phyloP scores from a whole-genome alignment of 2,888 invertebrate species.

The Dasypogon diadema region DNA sequence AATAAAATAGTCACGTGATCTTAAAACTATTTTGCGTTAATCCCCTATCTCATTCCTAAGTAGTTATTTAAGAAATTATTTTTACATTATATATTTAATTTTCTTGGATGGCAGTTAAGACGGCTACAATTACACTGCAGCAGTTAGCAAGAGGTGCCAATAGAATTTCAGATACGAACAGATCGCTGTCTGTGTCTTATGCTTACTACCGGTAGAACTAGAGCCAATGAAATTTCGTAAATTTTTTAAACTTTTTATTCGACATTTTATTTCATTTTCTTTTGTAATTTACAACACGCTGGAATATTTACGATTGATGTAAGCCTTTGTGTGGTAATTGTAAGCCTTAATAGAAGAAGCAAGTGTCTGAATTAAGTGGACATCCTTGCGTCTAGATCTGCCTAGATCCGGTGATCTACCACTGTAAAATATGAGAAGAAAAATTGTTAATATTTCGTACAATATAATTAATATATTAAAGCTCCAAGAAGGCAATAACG shows the following conservation, averaged over 20 bases:
- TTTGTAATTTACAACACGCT: slow-evolving; percentile 64
- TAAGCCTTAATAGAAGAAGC: slow-evolving; percentile 78
- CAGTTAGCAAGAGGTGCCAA: background rate
- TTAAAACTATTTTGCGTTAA: slow-evolving; percentile 28
- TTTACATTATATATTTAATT: slow-evolving; percentile 39
- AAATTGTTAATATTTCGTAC: background rate
- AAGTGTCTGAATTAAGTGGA: slow-evolving; percentile 73
- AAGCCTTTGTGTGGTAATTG: slow-evolving; percentile 80
- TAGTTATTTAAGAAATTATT: slow-evolving; percentile 31
- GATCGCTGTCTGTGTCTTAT: background rate
- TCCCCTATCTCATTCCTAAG: slow-evolving; percentile 21
- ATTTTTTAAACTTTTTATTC: slow-evolving; percentile 16
- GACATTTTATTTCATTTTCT: slow-evolving; percentile 6
- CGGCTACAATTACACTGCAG: slow-evolving; percentile 2
- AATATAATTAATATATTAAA: no score
- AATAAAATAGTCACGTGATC: slow-evolving; percentile 1
- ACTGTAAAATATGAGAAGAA: slow-evolving; percentile 58
- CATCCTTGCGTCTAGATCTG: slow-evolving; percentile 68
- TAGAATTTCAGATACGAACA: background rate
- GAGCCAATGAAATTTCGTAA: slow-evolving; percentile 17
- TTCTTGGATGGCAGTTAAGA: slow-evolving; percentile 26
- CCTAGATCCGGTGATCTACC: slow-evolving; percentile 61
- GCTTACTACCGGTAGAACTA: background rate
- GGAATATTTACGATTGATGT: slow-evolving; percentile 81
- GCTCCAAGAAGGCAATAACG: no score